A percentile compares a stretch with the other conserved stretches of the same genome.
Evolutionary conservation across 1,140 invertebrate genomes (phyloP).

Genomic region (Psilanteris sp.): DNA sequence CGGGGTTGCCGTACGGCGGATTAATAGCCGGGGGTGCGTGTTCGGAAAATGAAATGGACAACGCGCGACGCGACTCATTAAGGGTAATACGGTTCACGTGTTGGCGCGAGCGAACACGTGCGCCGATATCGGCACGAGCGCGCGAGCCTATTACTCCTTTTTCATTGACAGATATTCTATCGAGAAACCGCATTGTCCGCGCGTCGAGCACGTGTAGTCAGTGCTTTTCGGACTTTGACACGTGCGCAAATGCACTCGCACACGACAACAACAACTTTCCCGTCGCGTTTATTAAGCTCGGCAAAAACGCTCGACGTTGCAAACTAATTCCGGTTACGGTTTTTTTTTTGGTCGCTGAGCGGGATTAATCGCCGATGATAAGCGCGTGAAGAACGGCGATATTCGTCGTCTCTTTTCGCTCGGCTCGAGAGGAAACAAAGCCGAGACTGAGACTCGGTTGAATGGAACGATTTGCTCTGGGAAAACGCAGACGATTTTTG

Average conservation of each 20-base stretch:
- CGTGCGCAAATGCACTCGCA: constrained; percentile 11
- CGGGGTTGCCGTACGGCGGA: no score
- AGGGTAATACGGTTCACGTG: constrained; percentile 52
- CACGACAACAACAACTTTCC: constrained; percentile 16
- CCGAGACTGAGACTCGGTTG: no score
- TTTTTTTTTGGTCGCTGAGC: no score
- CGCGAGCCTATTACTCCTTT: constrained; percentile 55
- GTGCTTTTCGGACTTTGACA: constrained; percentile 43
- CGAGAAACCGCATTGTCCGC: constrained; percentile 33
- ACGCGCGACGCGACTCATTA: constrained; percentile 12
- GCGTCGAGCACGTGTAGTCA: constrained; percentile 17
- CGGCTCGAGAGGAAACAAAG: no score
- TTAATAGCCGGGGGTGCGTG: no score
- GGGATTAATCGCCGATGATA: no score
- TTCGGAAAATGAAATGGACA: constrained; percentile 27
- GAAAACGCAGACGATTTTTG: no score
- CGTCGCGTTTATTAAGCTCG: constrained; percentile 13
- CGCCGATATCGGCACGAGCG: constrained; percentile 25
- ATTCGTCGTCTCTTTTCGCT: no score
- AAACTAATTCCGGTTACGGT: constrained; percentile 13
- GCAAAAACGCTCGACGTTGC: constrained; percentile 6
- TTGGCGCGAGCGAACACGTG: constrained; percentile 27
- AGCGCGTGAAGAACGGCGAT: no score
- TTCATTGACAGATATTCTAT: constrained; percentile 52
- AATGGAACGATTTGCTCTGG: no score